These are phyloP conservation scores for Hydractinia symbiolongicarpus DNA, from an alignment of 30 jellyfish, hydroid and myxozoan genomes.

Conservation along the genomic window DNA sequence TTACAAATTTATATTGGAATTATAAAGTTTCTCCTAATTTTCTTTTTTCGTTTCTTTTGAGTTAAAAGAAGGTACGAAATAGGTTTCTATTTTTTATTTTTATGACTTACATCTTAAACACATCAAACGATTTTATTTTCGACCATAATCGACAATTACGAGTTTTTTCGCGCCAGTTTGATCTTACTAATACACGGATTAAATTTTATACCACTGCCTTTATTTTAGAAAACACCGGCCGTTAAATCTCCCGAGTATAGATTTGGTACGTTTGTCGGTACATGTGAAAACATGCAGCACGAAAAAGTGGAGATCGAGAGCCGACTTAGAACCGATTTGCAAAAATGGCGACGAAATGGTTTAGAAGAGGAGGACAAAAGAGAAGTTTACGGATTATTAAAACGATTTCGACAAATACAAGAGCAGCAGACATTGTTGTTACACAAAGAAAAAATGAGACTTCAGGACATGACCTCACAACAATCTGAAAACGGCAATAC, in stretches of 20 bases:
- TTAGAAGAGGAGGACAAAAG: neutral
- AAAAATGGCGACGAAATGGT: constrained; percentile 6
- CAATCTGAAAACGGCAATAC: constrained; percentile 9
- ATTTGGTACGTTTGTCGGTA: constrained; percentile 7
- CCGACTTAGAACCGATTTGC: neutral
- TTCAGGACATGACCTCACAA: neutral
- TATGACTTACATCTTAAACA: too few relatives aligned
- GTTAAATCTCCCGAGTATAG: constrained; percentile 25
- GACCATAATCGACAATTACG: too few relatives aligned
- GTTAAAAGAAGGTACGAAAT: too few relatives aligned
- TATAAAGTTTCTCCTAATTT: too few relatives aligned
- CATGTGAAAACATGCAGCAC: constrained; percentile 24
- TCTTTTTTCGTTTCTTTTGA: too few relatives aligned
- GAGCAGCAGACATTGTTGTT: constrained; percentile 23
- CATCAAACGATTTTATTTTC: too few relatives aligned
- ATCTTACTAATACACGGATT: too few relatives aligned
- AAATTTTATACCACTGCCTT: neutral
- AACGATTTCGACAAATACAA: constrained; percentile 12
- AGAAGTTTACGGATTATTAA: neutral
- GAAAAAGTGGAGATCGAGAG: constrained; percentile 15
- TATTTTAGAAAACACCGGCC: neutral
- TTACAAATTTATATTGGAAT: too few relatives aligned
- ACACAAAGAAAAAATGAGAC: constrained; percentile 19
- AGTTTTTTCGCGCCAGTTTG: too few relatives aligned
- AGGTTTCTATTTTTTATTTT: too few relatives aligned